These are phyloP conservation scores for Megaceryle alcyon DNA, from an alignment of 2,797 vertebrate genomes.

Conservation along the genomic window DNA sequence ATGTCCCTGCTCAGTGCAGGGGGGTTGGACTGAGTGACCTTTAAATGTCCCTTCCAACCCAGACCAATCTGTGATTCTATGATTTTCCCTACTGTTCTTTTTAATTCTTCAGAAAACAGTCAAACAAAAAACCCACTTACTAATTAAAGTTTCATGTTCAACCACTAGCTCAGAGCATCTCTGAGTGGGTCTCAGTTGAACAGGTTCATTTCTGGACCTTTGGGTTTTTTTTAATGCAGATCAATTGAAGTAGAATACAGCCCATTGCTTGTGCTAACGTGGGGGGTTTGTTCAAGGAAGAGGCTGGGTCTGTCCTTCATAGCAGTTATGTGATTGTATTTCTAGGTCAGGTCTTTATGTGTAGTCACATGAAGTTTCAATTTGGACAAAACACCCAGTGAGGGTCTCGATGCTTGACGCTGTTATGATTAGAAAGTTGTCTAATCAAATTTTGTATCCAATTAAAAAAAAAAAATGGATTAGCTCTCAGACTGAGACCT, in stretches of 20 bases:
- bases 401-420: conserved; percentile 21
- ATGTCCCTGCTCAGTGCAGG: neutral
- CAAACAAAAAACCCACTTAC: too few species aligned
- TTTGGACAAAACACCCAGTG: conserved; percentile 34
- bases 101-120: neutral
- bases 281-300: neutral
- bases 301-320: neutral
- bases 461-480: conserved; percentile 56
- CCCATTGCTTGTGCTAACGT: neutral
- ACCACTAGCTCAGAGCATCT: neutral
- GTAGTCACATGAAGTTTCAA: conserved; percentile 17
- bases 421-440: conserved; percentile 59
- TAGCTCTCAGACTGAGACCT: conserved; percentile 53
- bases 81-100: neutral
- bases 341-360: conserved; percentile 50
- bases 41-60: neutral
- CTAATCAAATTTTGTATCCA: conserved; percentile 64
- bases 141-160: neutral
- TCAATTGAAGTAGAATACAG: neutral
- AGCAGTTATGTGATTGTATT: neutral
- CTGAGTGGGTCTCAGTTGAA: neutral
- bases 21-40: neutral
- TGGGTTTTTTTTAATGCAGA: neutral
- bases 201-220: neutral
- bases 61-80: neutral